Base-by-base conservation (phyloP, 2,797 vertebrate species). In the Mormyrus hasselquistii region DNA sequence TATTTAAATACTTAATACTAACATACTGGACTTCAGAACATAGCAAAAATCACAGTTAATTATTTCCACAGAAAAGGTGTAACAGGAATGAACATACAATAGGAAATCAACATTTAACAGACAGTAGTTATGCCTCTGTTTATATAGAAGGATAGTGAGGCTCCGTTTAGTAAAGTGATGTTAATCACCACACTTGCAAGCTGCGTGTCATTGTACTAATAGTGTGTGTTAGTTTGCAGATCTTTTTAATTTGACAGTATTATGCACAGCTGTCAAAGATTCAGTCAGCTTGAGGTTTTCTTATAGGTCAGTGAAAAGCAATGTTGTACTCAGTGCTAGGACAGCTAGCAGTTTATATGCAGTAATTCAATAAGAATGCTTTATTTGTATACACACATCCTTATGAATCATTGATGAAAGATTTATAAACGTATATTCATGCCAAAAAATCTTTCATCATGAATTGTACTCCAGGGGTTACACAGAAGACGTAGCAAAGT, bases 21-120 rank as follows among this genome's bases (percentile, higher is more conserved):
- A 44, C 55, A 87, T n/a, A 87, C 34, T n/a, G 12, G 34, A 38
- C 53, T 87, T 62, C 8, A 57, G 53, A 87, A 59, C 86, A 34
- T 62, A n/a, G 19, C 76, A 53, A 85, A 84, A 50, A 50, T 52
- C 86, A 25, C 49, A 86, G 52, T 86, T 86, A 38, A 86, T 86
- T 29, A 55, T 34, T 16, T 86, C 29, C 85, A 86, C 3, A 50
- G 79, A 49, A 44, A 49, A 83, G 49, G 47, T 47, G n/a, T 49
- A 83, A 49, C 44, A 49, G 41, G 79, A 41, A 76, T 41, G 34
- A 76, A 76, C 0, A 76, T 38, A 76, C 14, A 76, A 41, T 41
- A 76, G 69, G 69, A 38, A 62, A 41, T 41, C 34, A 76, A 41
- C 69, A 87, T 87, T 87, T 38, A 57, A 87, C 53, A 62, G 55